Base-by-base conservation (phyloP, 2,888 invertebrate species). In the Eupsilia transversa region DNA sequence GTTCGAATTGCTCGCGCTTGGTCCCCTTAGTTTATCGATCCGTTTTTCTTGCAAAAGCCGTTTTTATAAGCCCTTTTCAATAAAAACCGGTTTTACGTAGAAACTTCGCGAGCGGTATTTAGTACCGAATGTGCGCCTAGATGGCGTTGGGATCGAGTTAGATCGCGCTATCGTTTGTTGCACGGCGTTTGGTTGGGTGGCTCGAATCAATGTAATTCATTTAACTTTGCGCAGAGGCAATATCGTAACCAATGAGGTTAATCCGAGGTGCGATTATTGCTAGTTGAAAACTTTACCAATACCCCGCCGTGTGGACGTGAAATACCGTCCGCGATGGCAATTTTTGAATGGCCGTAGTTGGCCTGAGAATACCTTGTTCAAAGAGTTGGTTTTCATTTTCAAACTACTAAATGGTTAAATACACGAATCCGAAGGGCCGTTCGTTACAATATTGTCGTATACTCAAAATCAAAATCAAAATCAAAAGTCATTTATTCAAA, bases 221-320 rank as follows among this genome's bases (percentile, higher is more conserved):
- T 96, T 92, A 98, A 97, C 98, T 98, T 98, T 98, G 98, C 98
- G 98, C 98, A 98, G 98, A 97, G 98, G 98, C 98, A 97, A 97
- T 98, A 98, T 98, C 98, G 98, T 98, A 98, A 98, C 98, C 98
- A 97, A 98, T 98, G 98, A 98, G 97, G 98, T 97, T 97, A 96
- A 97, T 97, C 98, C 97, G 98, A 97, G 98, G 97, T 97, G 98
- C 97, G 97, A 97, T 98, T 98, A 57, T 98, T 98, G 98, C 98
- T 98, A 98, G 98, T 98, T 98, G 98, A 98, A 98, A 98, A 98
- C 98, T 98, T 98, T 97, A 98, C 98, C 98, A 98, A 98, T 98
- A 98, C 33, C 57, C 57, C 57, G 33, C 57, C 57, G 57, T 57
- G 57, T 57, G 57, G 97, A 97, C 97, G 97, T 98, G 98, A 97